Conservation (phyloP, 2,113 vertebrate genomes). For the Chaetorhynchus papuensis region DNA sequence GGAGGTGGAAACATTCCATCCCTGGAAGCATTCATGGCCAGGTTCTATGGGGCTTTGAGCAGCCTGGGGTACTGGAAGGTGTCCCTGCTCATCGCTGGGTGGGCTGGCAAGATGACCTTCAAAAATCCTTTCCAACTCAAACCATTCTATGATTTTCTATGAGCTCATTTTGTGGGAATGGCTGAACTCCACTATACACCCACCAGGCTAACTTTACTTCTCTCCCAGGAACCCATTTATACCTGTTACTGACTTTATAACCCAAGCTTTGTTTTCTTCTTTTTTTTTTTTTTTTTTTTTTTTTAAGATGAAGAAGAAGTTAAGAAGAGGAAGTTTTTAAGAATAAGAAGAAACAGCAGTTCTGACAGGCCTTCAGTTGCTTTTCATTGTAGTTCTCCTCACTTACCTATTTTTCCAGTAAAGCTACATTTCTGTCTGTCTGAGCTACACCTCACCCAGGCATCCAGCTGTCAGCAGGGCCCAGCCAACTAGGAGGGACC, state of each 20-base stretch:
- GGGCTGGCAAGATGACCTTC: background rate
- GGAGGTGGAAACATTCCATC: background rate
- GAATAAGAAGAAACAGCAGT: background rate
- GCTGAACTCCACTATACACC: background rate
- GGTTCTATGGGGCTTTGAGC: rapidly evolving
- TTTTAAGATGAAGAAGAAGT: background rate
- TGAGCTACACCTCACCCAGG: background rate
- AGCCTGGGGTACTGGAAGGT: background rate
- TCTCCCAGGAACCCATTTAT: background rate
- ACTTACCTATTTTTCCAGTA: background rate
- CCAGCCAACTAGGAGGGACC: background rate
- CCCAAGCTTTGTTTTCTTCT: background rate
- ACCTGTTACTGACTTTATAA: background rate
- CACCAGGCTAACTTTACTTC: background rate
- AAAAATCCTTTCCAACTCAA: background rate
- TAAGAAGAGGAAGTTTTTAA: no score
- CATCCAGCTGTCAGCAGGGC: background rate
- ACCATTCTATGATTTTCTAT: no score
- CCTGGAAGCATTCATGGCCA: background rate
- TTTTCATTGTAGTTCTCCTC: background rate
- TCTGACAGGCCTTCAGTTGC: background rate
- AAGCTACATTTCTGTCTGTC: background rate
- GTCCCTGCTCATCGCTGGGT: background rate
- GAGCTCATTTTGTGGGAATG: background rate
- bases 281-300: no score